A percentile compares a stretch with the other conserved stretches of the same genome.
Evolutionary conservation across 1,140 invertebrate genomes (phyloP).

Genomic region (Zaprionus ornatus): DNA sequence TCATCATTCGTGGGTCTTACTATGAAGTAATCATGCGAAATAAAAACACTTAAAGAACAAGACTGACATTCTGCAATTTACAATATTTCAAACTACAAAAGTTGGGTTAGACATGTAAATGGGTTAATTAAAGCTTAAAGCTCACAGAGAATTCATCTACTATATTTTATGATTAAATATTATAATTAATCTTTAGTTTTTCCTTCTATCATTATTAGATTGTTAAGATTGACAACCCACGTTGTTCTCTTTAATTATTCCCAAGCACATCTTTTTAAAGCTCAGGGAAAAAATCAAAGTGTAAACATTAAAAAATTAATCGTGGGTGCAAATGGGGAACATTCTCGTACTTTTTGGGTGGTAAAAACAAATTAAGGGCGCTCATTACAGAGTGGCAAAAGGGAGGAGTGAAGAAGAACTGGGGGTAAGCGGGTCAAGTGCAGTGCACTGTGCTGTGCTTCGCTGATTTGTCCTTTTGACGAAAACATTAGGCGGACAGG

Average conservation of each 20-base stretch:
- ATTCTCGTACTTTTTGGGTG: slow-evolving; percentile 10
- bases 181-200: too few relatives aligned
- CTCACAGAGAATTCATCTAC: neutral
- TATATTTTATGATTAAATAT: too few relatives aligned
- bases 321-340: slow-evolving; percentile 16
- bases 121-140: neutral
- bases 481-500: slow-evolving; percentile 56
- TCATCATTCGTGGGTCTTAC: neutral
- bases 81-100: too few relatives aligned
- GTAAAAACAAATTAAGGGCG: slow-evolving; percentile 41
- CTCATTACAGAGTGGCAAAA: slow-evolving; percentile 26
- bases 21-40: neutral
- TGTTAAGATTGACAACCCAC: too few relatives aligned
- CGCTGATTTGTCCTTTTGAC: slow-evolving; percentile 55
- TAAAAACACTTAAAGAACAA: too few relatives aligned
- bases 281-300: neutral
- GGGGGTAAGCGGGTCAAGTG: slow-evolving; percentile 24
- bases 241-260: neutral
- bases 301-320: slow-evolving; percentile 45
- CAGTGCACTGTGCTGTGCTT: slow-evolving; percentile 23
- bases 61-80: too few relatives aligned
- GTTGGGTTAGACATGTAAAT: too few relatives aligned
- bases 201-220: neutral
- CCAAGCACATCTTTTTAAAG: neutral
- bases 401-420: neutral